Percentiles rank a stretch among this genome's conserved stretches.
These are phyloP conservation scores for Cepaea nemoralis DNA, from an alignment of 1,140 invertebrate genomes.

Conservation along the genomic window DNA sequence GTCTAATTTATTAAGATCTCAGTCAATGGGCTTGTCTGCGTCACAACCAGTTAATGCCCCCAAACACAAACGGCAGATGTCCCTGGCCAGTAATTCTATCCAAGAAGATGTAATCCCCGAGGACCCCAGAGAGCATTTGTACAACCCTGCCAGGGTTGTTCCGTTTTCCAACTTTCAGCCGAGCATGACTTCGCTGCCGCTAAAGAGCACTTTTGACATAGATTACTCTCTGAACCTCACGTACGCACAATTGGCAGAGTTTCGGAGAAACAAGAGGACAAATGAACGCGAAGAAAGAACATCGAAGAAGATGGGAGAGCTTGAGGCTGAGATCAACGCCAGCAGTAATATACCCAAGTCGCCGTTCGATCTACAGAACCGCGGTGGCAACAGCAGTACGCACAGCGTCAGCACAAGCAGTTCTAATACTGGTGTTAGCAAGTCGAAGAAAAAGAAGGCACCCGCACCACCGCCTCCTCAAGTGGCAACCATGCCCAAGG, in stretches of 20 bases:
- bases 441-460: slow-evolving; percentile 55
- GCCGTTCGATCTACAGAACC: slow-evolving; percentile 42
- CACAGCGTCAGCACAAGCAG: slow-evolving; percentile 42
- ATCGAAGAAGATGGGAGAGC: slow-evolving; percentile 50
- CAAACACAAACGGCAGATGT: slow-evolving; percentile 50
- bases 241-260: slow-evolving; percentile 58
- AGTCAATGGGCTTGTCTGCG: not conserved
- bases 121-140: slow-evolving; percentile 55
- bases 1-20: slow-evolving; percentile 1
- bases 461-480: slow-evolving; percentile 49
- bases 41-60: not conserved
- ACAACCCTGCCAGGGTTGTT: slow-evolving; percentile 49
- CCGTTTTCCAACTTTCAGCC: slow-evolving; percentile 50
- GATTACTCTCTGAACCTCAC: slow-evolving; percentile 57
- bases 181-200: slow-evolving; percentile 50
- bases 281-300: slow-evolving; percentile 51
- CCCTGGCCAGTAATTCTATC: slow-evolving; percentile 44
- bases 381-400: slow-evolving; percentile 27
- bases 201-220: slow-evolving; percentile 55
- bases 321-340: slow-evolving; percentile 47
- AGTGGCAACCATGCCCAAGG: too few relatives aligned
- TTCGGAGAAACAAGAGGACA: slow-evolving; percentile 47
- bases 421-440: slow-evolving; percentile 52
- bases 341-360: slow-evolving; percentile 42
- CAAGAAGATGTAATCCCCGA: slow-evolving; percentile 50